Percentiles rank a stretch among this genome's conserved stretches.
Evolutionary conservation across 2,797 vertebrate species (phyloP).

Genomic region (Balearica regulorum): DNA sequence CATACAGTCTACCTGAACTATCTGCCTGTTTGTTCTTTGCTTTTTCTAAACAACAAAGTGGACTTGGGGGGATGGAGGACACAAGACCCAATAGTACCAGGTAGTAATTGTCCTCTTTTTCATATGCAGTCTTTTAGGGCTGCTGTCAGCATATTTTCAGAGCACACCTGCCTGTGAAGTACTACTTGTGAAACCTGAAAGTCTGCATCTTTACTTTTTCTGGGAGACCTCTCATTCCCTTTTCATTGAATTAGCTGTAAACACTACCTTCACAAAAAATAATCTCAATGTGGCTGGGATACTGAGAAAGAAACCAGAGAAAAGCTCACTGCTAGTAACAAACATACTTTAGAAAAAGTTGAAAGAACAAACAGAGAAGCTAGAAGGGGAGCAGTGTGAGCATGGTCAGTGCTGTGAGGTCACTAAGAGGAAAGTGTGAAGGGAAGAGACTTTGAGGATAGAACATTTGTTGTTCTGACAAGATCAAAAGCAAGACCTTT

Average conservation of each 20-base stretch:
- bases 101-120: not conserved
- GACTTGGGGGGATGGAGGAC: not conserved
- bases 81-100: not conserved
- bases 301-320: not conserved
- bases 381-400: not conserved
- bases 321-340: not conserved
- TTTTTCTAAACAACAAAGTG: not conserved
- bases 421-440: not conserved
- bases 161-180: not conserved
- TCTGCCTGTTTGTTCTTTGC: not conserved
- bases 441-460: not conserved
- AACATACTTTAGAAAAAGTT: accelerated
- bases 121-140: not conserved
- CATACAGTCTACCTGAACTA: not conserved
- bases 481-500: not conserved
- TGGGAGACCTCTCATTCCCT: not conserved
- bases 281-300: not conserved
- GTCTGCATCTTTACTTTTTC: not conserved
- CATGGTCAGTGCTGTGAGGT: not conserved
- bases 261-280: not conserved
- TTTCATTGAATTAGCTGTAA: not conserved
- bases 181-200: not conserved
- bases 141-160: not conserved
- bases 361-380: not conserved
- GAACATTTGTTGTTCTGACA: not conserved